phyloP scores from a whole-genome alignment of 1,140 invertebrate genomes.

The Scaptodrosophila lebanonensis region DNA sequence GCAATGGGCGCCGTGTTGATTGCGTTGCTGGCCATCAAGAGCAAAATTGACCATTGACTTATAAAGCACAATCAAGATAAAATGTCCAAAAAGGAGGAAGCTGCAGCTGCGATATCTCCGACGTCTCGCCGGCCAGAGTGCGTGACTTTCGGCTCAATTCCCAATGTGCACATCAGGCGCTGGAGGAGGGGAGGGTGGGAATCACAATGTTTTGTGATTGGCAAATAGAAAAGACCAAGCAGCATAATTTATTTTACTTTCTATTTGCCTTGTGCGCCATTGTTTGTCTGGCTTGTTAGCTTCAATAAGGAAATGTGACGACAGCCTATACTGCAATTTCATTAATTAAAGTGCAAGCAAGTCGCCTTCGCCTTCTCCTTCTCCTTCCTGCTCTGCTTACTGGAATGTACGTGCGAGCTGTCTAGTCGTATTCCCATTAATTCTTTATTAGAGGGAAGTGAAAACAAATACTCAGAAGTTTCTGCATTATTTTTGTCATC shows the following conservation, averaged over 20 bases:
- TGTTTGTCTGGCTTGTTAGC: constrained; percentile 20
- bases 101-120: constrained; percentile 5
- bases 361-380: no score
- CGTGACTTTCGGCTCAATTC: constrained; percentile 31
- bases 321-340: constrained; percentile 17
- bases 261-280: constrained; percentile 7
- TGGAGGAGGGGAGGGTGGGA: background rate
- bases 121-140: constrained; percentile 3
- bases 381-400: no score
- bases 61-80: constrained; percentile 17
- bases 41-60: constrained; percentile 15
- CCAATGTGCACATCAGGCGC: background rate
- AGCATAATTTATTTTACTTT: constrained; percentile 27
- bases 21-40: no score
- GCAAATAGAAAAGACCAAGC: constrained; percentile 17
- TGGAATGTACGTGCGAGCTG: no score
- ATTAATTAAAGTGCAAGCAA: constrained; percentile 32
- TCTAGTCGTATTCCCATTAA: constrained; percentile 16
- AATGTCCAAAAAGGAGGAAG: constrained; percentile 25
- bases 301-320: constrained; percentile 20
- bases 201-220: constrained; percentile 20
- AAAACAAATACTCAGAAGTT: constrained; percentile 30
- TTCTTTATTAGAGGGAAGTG: constrained; percentile 31
- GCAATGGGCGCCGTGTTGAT: no score
- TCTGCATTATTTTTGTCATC: no score